Evolutionary conservation across 2,113 vertebrate genomes (phyloP), one percentile per base, ranked within the genome.

Genomic region (Chaenogobius annularis): DNA sequence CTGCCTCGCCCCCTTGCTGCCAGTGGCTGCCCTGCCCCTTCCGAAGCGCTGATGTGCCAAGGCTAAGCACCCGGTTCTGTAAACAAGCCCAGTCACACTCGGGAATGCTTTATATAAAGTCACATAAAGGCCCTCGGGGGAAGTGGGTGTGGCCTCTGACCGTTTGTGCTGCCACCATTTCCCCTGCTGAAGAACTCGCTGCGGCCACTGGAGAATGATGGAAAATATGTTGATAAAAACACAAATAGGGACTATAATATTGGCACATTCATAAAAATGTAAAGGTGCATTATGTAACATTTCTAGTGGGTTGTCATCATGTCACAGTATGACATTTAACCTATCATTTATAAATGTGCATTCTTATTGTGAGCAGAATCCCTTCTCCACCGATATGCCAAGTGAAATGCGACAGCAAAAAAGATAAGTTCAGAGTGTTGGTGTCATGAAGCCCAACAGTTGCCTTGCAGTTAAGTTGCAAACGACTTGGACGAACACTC

Each of bases 61-160:
- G 87, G 81, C 79, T 89, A 87, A 90, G 92, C 87, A 85, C 89
- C 91, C 85, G 82, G 83, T 76, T 74, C 89, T 87, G 92, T 93
- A 92, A 94, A 94, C 91, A 83, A 89, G 90, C 91, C 91, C 91
- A 90, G 89, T 93, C 87, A 76, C 88, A 87, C 85, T 89, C 88
- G 90, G 92, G 91, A 94, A 93, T 93, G 92, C 88, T 92, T 92
- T 88, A 91, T 92, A 91, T 92, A 91, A 92, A 90, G 82, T 90
- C 89, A 85, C 90, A 91, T 91, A 91, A 92, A 91, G 86, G 83
- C 86, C 87, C 83, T 69, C 75, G 79, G 82, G 85, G 91, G 89
- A 80, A 88, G 90, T 88, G 89, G 90, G 88, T 88, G 91, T 89
- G 90, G 87, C 77, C 65, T 82, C 88, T 88, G 88, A 88, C 84